Conservation (phyloP, 2,888 invertebrate genomes). For the Nomada lathburiana region DNA sequence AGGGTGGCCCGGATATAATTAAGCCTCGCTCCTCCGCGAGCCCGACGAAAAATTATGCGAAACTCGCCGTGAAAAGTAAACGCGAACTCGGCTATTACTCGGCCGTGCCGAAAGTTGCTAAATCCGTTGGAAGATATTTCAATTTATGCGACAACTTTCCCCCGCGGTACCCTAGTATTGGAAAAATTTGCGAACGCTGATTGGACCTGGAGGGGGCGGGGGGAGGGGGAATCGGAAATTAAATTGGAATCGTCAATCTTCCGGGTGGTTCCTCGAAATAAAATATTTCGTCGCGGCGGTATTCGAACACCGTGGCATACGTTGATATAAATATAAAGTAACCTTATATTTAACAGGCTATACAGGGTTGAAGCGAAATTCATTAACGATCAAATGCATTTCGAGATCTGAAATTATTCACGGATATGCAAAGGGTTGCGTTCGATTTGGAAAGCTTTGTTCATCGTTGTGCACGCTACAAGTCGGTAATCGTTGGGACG, state of each 20-base stretch:
- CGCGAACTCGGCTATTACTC: not conserved
- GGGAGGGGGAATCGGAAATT: not conserved
- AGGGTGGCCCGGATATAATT: slow-evolving; percentile 2
- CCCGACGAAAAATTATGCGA: not conserved
- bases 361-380: not conserved
- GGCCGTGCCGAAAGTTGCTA: not conserved
- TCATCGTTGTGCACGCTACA: not conserved
- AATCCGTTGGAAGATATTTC: not conserved
- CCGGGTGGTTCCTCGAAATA: not conserved
- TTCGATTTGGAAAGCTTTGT: not conserved
- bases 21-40: not conserved
- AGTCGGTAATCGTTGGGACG: slow-evolving; percentile 26
- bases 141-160: slow-evolving; percentile 3
- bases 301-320: not conserved
- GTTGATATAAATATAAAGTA: no score
- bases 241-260: not conserved
- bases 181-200: slow-evolving; percentile 18
- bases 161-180: not conserved
- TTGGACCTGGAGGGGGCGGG: not conserved
- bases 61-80: not conserved
- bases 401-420: not conserved
- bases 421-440: no score
- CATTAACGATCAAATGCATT: not conserved
- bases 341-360: no score
- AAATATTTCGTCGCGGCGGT: not conserved